These are phyloP conservation scores for Pseudois nayaur DNA, from an alignment of 2,113 vertebrate genomes.

Conservation along the genomic window DNA sequence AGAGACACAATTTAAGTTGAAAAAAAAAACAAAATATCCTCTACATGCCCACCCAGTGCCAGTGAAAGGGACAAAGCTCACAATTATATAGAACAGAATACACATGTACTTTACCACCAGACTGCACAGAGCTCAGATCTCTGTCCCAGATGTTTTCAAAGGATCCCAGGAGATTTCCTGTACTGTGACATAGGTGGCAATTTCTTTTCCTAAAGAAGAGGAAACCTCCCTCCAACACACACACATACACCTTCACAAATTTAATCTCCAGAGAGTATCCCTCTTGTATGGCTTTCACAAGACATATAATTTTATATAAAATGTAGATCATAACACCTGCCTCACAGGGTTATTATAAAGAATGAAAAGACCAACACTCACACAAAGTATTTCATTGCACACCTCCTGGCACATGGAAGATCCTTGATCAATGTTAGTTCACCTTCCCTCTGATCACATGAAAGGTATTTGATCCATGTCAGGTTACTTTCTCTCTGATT, in stretches of 20 bases:
- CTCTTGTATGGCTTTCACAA: neutral
- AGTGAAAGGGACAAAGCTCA: neutral
- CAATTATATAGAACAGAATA: neutral
- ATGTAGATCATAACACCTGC: neutral
- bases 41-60: neutral
- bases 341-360: neutral
- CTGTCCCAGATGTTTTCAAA: neutral
- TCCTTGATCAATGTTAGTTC: neutral
- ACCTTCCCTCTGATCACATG: neutral
- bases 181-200: neutral
- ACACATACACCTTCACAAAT: neutral
- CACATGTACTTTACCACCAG: neutral
- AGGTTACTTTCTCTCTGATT: neutral
- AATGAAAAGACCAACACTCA: neutral
- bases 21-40: neutral
- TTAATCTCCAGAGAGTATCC: neutral
- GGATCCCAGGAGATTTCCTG: neutral
- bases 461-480: neutral
- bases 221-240: neutral
- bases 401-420: neutral
- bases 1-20: neutral
- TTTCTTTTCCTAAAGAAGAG: neutral
- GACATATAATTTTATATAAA: neutral
- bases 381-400: neutral
- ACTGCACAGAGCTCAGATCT: neutral